Evolutionary conservation across 2,888 invertebrate species (phyloP), one percentile per base, ranked within the genome.

Genomic region (Pheosia tremula): DNA sequence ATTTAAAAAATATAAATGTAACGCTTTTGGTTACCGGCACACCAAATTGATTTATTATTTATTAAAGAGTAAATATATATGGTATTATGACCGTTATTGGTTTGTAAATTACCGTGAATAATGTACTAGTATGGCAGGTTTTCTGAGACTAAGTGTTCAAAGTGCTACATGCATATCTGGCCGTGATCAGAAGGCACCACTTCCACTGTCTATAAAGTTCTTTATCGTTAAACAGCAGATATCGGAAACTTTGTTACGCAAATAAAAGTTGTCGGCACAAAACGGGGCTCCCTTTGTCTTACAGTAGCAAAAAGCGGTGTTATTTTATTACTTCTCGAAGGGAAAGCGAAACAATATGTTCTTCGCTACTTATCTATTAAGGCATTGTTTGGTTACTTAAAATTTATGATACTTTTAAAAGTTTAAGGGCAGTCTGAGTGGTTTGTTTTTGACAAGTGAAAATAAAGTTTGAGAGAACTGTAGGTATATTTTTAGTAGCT

Each of bases 171-270:
- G n/a, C 10, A 47, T 47, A 47, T 47, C 4, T 47, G n/a, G 47
- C n/a, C 4, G 47, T 47, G n/a, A n/a, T n/a, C 47, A n/a, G 5
- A n/a, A 11, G n/a, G 47, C 47, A 47, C 43, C 43, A 45, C 47
- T 47, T 47, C 11, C 57, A 60, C 37, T 41, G 64, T 68, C 71
- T 63, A 60, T 74, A 71, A 75, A 75, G 69, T 74, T 59, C 59
- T 72, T 76, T 71, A 75, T 74, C 69, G 66, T 67, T 72, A 74
- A 74, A 70, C 63, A 77, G 75, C 66, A 69, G 66, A 70, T 66
- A 66, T 71, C 65, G 68, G 65, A 67, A 70, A 77, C 77, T 76
- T 75, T 69, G 77, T 77, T 69, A 69, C 60, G 68, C 67, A 77
- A 77, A 77, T 77, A 76, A 77, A 76, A 76, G 68, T 74, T 69